Base-by-base conservation (phyloP, 2,797 vertebrate genomes). In the Sebastes elongatus region DNA sequence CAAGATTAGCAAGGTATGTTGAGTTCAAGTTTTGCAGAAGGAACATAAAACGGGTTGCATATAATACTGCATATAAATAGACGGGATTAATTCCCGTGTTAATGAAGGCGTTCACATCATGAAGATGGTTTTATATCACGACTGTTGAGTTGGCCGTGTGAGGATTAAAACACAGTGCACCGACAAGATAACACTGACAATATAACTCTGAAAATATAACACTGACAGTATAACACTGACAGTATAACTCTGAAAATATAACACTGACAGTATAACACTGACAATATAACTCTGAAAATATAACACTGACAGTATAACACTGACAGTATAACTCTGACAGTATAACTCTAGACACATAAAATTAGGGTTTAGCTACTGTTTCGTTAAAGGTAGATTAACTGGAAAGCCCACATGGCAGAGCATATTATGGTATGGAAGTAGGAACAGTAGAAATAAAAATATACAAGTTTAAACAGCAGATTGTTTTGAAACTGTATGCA, bases 261-360 rank as follows among this genome's bases (percentile, higher is more conserved):
- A 35, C 33, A 3, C 32, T 9, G 32, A 32, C 8, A 32, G 3
- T 1, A 32, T 32, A 32, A 32, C 30, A 3, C 32, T 4, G 33
- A 35, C 10, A 35, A 11, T 35, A 35, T 35, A 35, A 11, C 11
- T 0, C 11, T 11, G 33, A 35, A 2, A 35, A 4, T 5, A 35
- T 11, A 10, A 2, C 33, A 0, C 33, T 5, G 33, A 35, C 4
- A 35, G 5, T 35, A 35, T 35, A 35, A 13, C 10, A 0, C 10
- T 13, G 33, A 35, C 33, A 35, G 0, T 35, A 35, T 35, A 38
- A 38, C 35, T 2, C 5, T 38, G 13, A 38, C 35, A 38, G 5
- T 38, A 38, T 38, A 38, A 38, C 38, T 38, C 13, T 38, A 38
- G 38, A 42, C 13, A 46, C 42, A 46, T 46, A 1, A 0, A 46